A percentile compares a stretch with the other conserved stretches of the same genome.
Conservation (phyloP, 2,888 invertebrate species). For the Oxytorus armatus region DNA sequence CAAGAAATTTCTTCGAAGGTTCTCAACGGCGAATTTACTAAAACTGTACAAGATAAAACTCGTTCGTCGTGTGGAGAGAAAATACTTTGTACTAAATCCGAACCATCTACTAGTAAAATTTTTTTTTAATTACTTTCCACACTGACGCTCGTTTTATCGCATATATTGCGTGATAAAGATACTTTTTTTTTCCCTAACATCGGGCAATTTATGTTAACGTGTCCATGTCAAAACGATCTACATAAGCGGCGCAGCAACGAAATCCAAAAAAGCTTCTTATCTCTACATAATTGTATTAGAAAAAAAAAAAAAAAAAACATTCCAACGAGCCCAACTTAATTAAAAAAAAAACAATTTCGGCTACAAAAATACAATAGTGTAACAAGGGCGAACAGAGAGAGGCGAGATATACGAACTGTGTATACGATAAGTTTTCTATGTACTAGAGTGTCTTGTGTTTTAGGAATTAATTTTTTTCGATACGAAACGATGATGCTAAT, state of each 20-base stretch:
- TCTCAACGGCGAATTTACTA: slow-evolving; percentile 29
- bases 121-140: neutral
- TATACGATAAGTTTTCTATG: slow-evolving; percentile 60
- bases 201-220: slow-evolving; percentile 20
- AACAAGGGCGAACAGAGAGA: slow-evolving; percentile 20
- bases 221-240: slow-evolving; percentile 2
- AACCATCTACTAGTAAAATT: too few species aligned
- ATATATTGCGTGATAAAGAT: slow-evolving; percentile 43
- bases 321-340: slow-evolving; percentile 46
- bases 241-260: too few species aligned
- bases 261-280: too few species aligned
- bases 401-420: slow-evolving; percentile 57
- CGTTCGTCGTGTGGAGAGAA: slow-evolving; percentile 8
- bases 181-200: slow-evolving; percentile 16
- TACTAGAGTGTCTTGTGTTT: slow-evolving; percentile 56
- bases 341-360: slow-evolving; percentile 21
- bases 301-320: slow-evolving; percentile 45
- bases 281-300: slow-evolving; percentile 13
- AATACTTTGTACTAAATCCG: neutral
- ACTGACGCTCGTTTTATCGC: slow-evolving; percentile 44
- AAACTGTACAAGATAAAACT: slow-evolving; percentile 59
- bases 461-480: slow-evolving; percentile 49
- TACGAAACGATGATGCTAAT: slow-evolving; percentile 55
- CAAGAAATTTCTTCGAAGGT: slow-evolving; percentile 6
- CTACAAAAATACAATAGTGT: slow-evolving; percentile 39